Conservation (phyloP, 1,140 invertebrate genomes). For the Phocides pigmalion region DNA sequence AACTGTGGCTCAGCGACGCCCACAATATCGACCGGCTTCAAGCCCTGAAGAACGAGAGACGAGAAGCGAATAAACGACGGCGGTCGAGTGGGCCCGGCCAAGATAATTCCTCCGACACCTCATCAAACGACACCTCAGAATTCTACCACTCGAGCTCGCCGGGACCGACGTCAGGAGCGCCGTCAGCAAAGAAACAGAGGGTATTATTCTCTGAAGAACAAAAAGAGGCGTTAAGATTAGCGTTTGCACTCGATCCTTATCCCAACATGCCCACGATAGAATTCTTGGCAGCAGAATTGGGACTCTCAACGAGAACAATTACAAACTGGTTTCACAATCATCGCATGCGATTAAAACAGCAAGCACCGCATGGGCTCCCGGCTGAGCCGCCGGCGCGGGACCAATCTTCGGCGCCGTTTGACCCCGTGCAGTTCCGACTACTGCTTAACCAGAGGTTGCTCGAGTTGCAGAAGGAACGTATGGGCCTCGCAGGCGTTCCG, state of each 20-base stretch:
- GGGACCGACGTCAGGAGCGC: slow-evolving; percentile 87
- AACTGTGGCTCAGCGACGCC: slow-evolving; percentile 97
- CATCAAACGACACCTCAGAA: slow-evolving; percentile 94
- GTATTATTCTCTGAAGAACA: slow-evolving; percentile 99
- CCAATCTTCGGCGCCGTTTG: slow-evolving; percentile 89
- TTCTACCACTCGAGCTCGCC: slow-evolving; percentile 94
- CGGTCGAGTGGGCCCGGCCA: slow-evolving; percentile 91
- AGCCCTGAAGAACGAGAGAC: slow-evolving; percentile 93
- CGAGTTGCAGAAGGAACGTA: slow-evolving; percentile 92
- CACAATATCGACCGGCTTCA: slow-evolving; percentile 96
- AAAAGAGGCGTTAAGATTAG: slow-evolving; percentile 96
- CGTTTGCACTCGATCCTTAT: slow-evolving; percentile 97
- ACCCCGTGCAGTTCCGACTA: slow-evolving; percentile 95
- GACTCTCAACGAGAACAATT: slow-evolving; percentile 97
- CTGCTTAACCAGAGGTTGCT: slow-evolving; percentile 94
- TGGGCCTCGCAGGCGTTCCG: slow-evolving; percentile 89
- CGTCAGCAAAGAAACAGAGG: slow-evolving; percentile 94
- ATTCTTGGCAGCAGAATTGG: slow-evolving; percentile 95
- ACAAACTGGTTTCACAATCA: slow-evolving; percentile 99
- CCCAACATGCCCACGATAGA: slow-evolving; percentile 98
- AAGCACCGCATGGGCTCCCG: slow-evolving; percentile 89
- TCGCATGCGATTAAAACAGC: slow-evolving; percentile 98
- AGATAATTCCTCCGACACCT: slow-evolving; percentile 93
- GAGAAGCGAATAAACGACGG: slow-evolving; percentile 94
- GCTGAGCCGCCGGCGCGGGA: slow-evolving; percentile 88